Base-by-base conservation (phyloP, 2,797 vertebrate species). In the Uromys caudimaculatus region DNA sequence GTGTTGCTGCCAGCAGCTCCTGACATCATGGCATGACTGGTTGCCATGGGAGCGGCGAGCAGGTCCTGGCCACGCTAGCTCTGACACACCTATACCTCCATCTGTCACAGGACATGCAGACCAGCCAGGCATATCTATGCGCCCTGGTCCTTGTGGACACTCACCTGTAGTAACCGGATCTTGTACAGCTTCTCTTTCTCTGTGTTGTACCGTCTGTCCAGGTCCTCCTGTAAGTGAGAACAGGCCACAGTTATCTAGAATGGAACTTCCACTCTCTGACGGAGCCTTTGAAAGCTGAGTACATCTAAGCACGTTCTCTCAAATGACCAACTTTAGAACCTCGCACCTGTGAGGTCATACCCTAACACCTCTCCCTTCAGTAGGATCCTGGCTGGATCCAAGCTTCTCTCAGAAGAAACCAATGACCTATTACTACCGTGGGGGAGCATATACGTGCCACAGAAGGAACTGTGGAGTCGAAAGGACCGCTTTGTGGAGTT, bases 161-260 rank as follows among this genome's bases (percentile, higher is more conserved):
- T 99, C 97, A 99, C 99, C 99, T 99, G 98, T n/a, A 99, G 98
- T 93, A 99, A 98, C 1, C 99, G 99, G 94, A 99, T 99, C 98
- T 99, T 99, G 96, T 99, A 99, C 11, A 99, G 99, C 86, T 99
- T 99, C 44, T 99, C 99, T 97, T 98, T 98, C 97, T 99, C 99
- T 29, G 98, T 97, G 96, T 98, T 98, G 98, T 99, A 99, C 95
- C 99, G 99, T 96, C 99, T 98, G 91, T 99, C 99, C 96, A 99
- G 99, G 47, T 99, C 98, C 98, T 99, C 99, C 99, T 99, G 97
- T 79, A 98, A 98, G 96, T 95, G 64, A 41, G 88, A 98, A 97
- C 94, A 92, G 44, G 23, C 29, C 62, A 90, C 0, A 64, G 84
- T 96, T 96, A 97, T n/a, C 67, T 67, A 29, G 38, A 47, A 44